A percentile compares a stretch with the other conserved stretches of the same genome.
Evolutionary conservation across 2,888 invertebrate species (phyloP).

Genomic region (Latrodectus hesperus): DNA sequence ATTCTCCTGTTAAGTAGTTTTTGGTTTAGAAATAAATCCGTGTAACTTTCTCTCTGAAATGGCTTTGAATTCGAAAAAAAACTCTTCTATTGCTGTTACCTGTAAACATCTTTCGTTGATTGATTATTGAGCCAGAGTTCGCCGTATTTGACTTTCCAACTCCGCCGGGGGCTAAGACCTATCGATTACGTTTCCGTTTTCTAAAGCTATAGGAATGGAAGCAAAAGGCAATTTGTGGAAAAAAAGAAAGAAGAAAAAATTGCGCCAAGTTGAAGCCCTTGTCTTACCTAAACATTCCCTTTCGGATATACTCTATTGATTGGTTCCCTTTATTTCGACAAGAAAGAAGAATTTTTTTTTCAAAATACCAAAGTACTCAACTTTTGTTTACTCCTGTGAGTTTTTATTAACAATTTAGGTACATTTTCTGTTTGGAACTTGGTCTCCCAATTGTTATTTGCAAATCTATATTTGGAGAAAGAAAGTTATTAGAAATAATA

Average conservation of each 20-base stretch:
- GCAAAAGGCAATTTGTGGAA: conserved; percentile 34
- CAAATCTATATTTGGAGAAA: too few relatives aligned
- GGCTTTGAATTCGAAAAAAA: neutral
- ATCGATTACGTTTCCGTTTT: conserved; percentile 41
- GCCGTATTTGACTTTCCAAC: conserved; percentile 48
- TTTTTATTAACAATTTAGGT: neutral
- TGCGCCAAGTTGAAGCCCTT: conserved; percentile 53
- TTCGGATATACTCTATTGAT: conserved; percentile 35
- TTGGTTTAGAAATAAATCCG: neutral
- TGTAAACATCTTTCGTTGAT: conserved; percentile 45
- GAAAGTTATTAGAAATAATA: too few relatives aligned
- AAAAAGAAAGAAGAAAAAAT: conserved; percentile 27
- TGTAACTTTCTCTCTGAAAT: neutral
- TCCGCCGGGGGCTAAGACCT: conserved; percentile 28
- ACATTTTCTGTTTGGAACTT: too few relatives aligned
- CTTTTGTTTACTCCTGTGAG: conserved; percentile 15
- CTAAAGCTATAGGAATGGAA: conserved; percentile 20
- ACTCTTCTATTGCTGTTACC: conserved; percentile 6
- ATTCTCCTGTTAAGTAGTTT: neutral
- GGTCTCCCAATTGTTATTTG: too few relatives aligned
- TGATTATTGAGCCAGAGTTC: conserved; percentile 46
- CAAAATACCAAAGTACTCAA: neutral
- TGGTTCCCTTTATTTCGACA: conserved; percentile 21
- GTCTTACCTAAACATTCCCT: conserved; percentile 52
- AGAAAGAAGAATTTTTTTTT: conserved; percentile 6